A percentile compares a stretch with the other conserved stretches of the same genome.
Conservation (phyloP, 1,140 invertebrate genomes). For the Bombus vancouverensis region DNA sequence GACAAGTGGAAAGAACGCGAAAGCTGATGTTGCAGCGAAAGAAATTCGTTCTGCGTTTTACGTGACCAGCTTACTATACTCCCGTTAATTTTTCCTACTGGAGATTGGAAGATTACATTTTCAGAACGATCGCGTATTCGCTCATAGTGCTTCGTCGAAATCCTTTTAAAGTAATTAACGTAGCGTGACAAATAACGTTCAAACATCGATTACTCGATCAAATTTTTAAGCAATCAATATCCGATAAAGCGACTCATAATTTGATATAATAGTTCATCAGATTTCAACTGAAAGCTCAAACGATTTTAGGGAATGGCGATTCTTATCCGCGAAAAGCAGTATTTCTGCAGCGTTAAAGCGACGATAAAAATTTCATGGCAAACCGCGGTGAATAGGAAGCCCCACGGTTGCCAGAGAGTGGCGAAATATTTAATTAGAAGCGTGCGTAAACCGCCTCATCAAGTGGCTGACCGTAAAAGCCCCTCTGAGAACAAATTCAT, state of each 20-base stretch:
- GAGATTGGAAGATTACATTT: not conserved
- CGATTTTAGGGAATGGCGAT: not conserved
- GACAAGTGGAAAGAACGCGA: not conserved
- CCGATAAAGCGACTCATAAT: not conserved
- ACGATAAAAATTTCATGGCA: not conserved
- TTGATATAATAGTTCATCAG: not conserved
- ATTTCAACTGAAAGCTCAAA: not conserved
- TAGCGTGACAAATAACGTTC: too few relatives aligned
- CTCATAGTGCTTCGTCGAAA: not conserved
- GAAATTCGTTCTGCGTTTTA: not conserved
- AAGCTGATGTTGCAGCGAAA: not conserved
- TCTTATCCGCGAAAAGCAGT: not conserved
- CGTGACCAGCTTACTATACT: too few relatives aligned
- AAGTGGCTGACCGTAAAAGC: constrained; percentile 25
- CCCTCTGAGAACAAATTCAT: constrained; percentile 19
- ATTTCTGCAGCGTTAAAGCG: not conserved
- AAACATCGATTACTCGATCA: not conserved
- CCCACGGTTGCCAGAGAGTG: not conserved
- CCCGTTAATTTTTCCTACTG: not conserved
- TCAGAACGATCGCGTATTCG: not conserved
- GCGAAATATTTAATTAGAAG: constrained; percentile 28
- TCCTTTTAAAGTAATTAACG: not conserved
- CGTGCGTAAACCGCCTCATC: not conserved
- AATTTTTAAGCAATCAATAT: not conserved
- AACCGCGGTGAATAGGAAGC: not conserved